Evolutionary conservation across 2,888 invertebrate species (phyloP).

Genomic region (Galerucella pusilla): DNA sequence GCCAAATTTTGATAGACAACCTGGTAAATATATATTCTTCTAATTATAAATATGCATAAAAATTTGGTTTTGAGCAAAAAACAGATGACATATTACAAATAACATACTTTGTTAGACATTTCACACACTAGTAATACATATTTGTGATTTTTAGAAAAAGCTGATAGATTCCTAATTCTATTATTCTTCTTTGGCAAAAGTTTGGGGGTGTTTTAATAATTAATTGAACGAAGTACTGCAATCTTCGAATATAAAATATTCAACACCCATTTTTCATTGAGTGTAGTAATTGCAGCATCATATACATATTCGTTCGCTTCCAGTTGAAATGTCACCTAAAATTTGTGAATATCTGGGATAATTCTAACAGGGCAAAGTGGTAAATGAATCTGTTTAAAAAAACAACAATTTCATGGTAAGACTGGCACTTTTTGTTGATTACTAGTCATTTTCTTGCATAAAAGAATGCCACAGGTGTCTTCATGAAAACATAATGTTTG

Average conservation of each 20-base stretch:
- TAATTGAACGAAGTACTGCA: constrained; percentile 1
- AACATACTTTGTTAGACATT: too few species aligned
- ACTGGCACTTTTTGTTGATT: too few species aligned
- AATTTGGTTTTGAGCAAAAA: too few species aligned
- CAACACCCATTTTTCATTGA: constrained; percentile 28
- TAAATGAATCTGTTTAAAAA: not conserved
- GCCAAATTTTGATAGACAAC: too few species aligned
- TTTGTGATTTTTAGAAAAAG: not conserved
- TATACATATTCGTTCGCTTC: constrained; percentile 23
- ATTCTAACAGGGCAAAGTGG: not conserved
- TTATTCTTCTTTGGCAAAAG: not conserved
- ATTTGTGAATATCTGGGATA: not conserved
- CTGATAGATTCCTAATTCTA: not conserved
- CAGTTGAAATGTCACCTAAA: constrained; percentile 24
- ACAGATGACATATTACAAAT: too few species aligned
- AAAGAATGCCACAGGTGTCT: too few species aligned
- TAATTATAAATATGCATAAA: too few species aligned
- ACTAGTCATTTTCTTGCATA: too few species aligned
- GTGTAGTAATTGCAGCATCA: constrained; percentile 7
- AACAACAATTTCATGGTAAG: too few species aligned
- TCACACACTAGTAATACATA: too few species aligned
- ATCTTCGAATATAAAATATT: constrained; percentile 24
- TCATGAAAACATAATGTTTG: too few species aligned
- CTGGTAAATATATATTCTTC: too few species aligned
- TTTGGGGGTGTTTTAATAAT: not conserved